phyloP scores from a whole-genome alignment of 2,888 invertebrate species.

The Hetaerina titia region DNA sequence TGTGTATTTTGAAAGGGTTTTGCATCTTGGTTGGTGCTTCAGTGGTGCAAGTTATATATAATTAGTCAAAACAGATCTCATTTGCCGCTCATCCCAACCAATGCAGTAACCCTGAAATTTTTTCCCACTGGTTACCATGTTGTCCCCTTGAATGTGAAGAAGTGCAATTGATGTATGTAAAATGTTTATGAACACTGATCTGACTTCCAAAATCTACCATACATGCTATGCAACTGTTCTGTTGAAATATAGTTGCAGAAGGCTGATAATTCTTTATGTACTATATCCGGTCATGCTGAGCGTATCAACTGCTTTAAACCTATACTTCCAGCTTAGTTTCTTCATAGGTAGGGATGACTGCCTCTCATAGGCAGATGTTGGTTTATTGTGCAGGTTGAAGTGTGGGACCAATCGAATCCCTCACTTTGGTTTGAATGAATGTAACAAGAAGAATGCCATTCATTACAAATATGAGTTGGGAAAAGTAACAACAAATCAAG shows the following conservation, averaged over 20 bases:
- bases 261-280: not conserved
- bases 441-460: not conserved
- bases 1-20: conserved; percentile 6
- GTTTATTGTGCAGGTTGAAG: not conserved
- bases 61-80: conserved; percentile 66
- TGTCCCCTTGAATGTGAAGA: conserved; percentile 39
- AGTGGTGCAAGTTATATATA: conserved; percentile 9
- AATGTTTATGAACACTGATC: not conserved
- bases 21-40: conserved; percentile 53
- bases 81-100: conserved; percentile 41
- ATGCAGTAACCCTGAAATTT: not conserved
- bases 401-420: conserved; percentile 60
- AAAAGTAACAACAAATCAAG: not conserved
- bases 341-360: not conserved
- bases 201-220: not conserved
- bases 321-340: not conserved
- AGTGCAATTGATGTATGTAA: conserved; percentile 3
- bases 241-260: not conserved
- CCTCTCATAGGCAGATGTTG: not conserved
- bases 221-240: not conserved
- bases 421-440: not conserved
- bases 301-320: not conserved
- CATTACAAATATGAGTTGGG: not conserved
- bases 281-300: not conserved
- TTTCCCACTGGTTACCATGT: conserved; percentile 21